These are phyloP conservation scores for Onychomys arenicola DNA, from an alignment of 2,797 vertebrate species.

Conservation along the genomic window DNA sequence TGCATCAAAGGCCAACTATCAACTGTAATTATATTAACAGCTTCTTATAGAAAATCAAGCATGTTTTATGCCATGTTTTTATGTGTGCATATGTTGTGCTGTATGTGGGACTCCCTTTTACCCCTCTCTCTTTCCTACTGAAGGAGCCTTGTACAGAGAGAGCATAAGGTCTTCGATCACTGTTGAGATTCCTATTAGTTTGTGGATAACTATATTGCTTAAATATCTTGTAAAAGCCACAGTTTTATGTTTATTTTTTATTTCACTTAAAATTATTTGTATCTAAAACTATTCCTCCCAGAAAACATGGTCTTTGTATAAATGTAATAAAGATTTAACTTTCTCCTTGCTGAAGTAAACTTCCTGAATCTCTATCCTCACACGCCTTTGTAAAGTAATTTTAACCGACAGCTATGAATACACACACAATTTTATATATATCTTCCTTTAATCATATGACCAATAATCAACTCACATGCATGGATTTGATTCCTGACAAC, in stretches of 20 bases:
- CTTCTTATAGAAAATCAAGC: background rate
- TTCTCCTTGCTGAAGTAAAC: background rate
- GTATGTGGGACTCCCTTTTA: background rate
- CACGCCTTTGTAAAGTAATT: background rate
- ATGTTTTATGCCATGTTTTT: background rate
- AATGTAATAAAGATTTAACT: background rate
- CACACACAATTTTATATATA: background rate
- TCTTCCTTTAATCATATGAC: background rate
- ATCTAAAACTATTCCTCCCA: too few species aligned
- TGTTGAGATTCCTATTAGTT: background rate
- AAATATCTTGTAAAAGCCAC: background rate
- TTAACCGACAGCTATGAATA: background rate
- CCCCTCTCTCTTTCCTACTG: background rate
- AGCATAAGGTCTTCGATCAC: background rate
- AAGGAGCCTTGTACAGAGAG: background rate
- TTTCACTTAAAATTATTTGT: background rate
- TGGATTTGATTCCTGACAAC: background rate
- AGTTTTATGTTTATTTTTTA: background rate
- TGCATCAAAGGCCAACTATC: background rate
- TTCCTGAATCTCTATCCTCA: background rate
- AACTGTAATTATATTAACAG: background rate
- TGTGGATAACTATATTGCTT: background rate
- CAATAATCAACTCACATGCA: background rate
- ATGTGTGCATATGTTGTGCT: background rate
- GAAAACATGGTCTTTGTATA: background rate